Conservation (phyloP, 2,113 vertebrate genomes). For the Columbina picui region DNA sequence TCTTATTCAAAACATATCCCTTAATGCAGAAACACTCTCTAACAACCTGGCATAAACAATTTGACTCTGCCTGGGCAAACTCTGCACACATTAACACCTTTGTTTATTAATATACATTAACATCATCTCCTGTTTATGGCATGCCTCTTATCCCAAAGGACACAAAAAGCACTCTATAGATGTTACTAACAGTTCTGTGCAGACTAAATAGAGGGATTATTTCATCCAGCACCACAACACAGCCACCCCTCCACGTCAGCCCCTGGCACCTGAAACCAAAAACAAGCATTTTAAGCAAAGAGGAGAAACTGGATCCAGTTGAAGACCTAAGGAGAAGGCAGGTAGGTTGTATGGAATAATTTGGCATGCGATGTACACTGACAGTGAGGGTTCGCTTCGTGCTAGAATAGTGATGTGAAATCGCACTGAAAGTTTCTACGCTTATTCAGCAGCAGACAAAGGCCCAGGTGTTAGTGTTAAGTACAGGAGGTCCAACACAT, state of each 20-base stretch:
- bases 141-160: constrained; percentile 19
- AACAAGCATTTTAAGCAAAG: not conserved
- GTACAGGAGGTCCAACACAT: not conserved
- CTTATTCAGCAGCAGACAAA: constrained; percentile 4
- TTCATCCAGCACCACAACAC: constrained; percentile 18
- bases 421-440: not conserved
- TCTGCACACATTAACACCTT: constrained; percentile 45
- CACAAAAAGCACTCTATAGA: constrained; percentile 35
- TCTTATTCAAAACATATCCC: not conserved
- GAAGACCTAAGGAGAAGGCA: not conserved
- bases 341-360: constrained; percentile 5
- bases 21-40: not conserved
- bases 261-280: not conserved
- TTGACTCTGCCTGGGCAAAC: constrained; percentile 25
- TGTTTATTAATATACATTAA: constrained; percentile 57
- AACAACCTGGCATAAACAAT: constrained; percentile 29
- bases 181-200: not conserved
- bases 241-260: not conserved
- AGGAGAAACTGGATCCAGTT: not conserved
- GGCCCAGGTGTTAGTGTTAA: not conserved
- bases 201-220: constrained; percentile 60
- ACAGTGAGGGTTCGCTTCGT: not conserved
- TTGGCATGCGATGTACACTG: not conserved
- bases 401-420: not conserved
- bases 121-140: constrained; percentile 30